Evolutionary conservation across 2,113 vertebrate species (phyloP), one percentile per base, ranked within the genome.

Genomic region (Xenotilapia leptura): DNA sequence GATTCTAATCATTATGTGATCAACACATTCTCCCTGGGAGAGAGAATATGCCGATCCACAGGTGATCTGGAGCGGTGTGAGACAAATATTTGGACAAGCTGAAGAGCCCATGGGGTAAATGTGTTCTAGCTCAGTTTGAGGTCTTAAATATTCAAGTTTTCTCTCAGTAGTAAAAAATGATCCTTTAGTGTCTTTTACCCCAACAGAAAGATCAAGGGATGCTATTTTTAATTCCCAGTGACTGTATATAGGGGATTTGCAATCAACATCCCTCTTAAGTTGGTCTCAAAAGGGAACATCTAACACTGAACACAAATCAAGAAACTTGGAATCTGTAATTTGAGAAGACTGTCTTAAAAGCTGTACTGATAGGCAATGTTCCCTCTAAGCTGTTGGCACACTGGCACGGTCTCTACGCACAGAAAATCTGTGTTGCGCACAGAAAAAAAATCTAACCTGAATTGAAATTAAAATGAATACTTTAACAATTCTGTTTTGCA

Each of bases 1-100:
- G 2, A 26, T 28, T 75, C 23, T 75, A 45, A 47, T 75, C 4
- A 75, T 75, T 75, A 75, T 47, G 68, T 75, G 40, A 75, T 75
- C 40, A 75, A 75, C 40, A 28, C 40, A 75, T 75, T 75, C 40
- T 75, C 23, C 23, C 42, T 75, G 70, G 42, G 15, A 75, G 15
- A 28, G 42, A 19, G 42, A 75, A 75, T 49, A 45, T 75, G 23
- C 9, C 9, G 9, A 65, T 90, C 82, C 80, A 14, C 3, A 28
- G 6, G 55, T 54, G 75, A 80, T 88, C 80, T 82, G 51, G 21
- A 36, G 80, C 4, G 0, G 9, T 11, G 33, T 55, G 85, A 89
- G 77, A 54, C 21, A 84, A 84, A 86, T 86, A 75, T 89, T 90
- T 86, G 54, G 84, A 92, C 77, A 91, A 51, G 80, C 12, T 70